Base-by-base conservation (phyloP, 1,140 invertebrate genomes). In the Zaprionus inermis region DNA sequence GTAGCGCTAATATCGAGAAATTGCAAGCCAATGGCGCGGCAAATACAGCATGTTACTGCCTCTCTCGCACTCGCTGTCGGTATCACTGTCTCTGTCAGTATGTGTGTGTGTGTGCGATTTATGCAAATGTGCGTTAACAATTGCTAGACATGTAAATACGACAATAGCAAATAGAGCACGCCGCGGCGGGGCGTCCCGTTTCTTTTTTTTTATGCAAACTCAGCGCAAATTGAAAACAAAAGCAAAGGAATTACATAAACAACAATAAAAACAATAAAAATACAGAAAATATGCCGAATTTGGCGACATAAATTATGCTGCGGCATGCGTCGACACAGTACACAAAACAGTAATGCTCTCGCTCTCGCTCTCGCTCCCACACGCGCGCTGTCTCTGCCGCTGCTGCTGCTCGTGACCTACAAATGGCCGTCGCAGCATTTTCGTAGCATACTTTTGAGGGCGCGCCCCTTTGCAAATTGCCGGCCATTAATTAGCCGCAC, bases 401-500 rank as follows among this genome's bases (percentile, higher is more conserved):
- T n/a, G 34, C 14, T 38, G 36, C 36, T 38, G n/a, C n/a, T 38
- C 59, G 55, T 86, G 82, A 88, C 82, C 83, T 88, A 85, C 71
- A 85, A 88, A 86, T 66, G 69, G 16, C 63, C 30, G 61, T 44
- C 51, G 9, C 60, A 57, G 32, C 46, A 54, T 79, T 85, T 73
- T 57, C 79, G 59, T 64, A 68, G 68, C 79, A 88, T 77, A 68
- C 73, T 88, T 85, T 82, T 67, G 59, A 38, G 79, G 72, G 66
- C 79, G 63, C 74, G 69, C 54, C 72, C 46, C 44, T 22, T 22
- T 66, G 60, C 79, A 82, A 86, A 86, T 88, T 79, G 79, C 72
- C 22, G 63, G 79, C 79, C 81, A 86, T 86, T 86, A 86, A 86
- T 86, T 88, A 86, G 76, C 71, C 75, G 76, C 83, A 85, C 24